Conservation (phyloP, 2,113 vertebrate species). For the Delphinapterus leucas region DNA sequence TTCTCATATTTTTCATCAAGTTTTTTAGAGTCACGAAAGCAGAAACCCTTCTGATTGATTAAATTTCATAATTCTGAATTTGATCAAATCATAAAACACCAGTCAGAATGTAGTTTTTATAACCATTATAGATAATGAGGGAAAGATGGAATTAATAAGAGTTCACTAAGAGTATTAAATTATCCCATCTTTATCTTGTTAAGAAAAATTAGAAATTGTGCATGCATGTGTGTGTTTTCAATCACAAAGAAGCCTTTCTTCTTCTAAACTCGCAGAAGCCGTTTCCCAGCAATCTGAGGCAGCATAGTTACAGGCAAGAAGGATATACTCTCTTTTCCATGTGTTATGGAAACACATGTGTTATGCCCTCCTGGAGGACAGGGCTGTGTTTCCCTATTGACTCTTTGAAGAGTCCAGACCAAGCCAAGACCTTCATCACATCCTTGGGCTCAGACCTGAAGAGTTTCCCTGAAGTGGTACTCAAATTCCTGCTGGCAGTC, state of each 20-base stretch:
- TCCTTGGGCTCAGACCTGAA: not conserved
- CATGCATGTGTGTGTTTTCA: not conserved
- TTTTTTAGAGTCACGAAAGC: not conserved
- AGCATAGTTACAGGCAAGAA: not conserved
- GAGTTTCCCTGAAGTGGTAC: not conserved
- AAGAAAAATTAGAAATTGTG: slow-evolving; percentile 20
- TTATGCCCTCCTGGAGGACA: not conserved
- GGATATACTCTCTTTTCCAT: not conserved
- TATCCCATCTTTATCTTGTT: slow-evolving; percentile 9
- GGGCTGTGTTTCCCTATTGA: not conserved
- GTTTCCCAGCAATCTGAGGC: not conserved
- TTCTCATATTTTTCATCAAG: not conserved
- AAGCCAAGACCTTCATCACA: not conserved
- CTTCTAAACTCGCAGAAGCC: not conserved
- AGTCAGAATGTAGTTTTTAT: not conserved
- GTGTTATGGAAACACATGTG: too few species aligned
- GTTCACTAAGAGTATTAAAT: not conserved
- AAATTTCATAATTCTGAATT: not conserved
- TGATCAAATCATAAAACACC: slow-evolving; percentile 12
- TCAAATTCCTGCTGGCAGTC: not conserved
- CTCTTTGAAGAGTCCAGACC: not conserved
- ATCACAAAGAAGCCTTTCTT: not conserved
- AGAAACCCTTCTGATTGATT: not conserved
- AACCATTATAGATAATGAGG: not conserved
- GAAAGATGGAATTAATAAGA: not conserved